Evolutionary conservation across 2,113 vertebrate genomes (phyloP).

Genomic region (Macroglossus sobrinus): DNA sequence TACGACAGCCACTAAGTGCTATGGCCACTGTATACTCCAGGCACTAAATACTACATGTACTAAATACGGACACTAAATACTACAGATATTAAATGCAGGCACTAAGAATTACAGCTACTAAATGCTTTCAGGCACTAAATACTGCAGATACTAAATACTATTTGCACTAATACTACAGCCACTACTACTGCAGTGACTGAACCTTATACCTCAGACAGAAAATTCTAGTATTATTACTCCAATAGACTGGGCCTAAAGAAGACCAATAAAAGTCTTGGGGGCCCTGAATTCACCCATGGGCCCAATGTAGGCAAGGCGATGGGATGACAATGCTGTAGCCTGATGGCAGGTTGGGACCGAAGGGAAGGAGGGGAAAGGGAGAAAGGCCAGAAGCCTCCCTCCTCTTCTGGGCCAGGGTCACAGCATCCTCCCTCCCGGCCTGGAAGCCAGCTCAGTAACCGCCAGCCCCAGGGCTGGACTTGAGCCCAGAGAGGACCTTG

Average conservation of each 20-base stretch:
- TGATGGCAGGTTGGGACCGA: background rate
- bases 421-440: background rate
- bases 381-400: background rate
- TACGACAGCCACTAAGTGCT: background rate
- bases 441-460: background rate
- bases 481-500: background rate
- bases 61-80: background rate
- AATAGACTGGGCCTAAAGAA: background rate
- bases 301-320: background rate
- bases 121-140: background rate
- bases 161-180: background rate
- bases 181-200: background rate
- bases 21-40: background rate
- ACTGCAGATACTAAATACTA: background rate
- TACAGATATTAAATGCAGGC: background rate
- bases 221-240: background rate
- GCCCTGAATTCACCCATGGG: background rate
- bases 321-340: background rate
- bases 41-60: background rate
- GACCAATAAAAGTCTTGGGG: background rate
- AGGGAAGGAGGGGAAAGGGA: background rate
- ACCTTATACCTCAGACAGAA: background rate
- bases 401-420: background rate
- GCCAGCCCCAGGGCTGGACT: background rate
- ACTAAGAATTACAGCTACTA: background rate